Percentiles rank a stretch among this genome's conserved stretches.
These are phyloP conservation scores for Venustoraphidia nigricollis DNA, from an alignment of 2,888 invertebrate species.

Conservation along the genomic window DNA sequence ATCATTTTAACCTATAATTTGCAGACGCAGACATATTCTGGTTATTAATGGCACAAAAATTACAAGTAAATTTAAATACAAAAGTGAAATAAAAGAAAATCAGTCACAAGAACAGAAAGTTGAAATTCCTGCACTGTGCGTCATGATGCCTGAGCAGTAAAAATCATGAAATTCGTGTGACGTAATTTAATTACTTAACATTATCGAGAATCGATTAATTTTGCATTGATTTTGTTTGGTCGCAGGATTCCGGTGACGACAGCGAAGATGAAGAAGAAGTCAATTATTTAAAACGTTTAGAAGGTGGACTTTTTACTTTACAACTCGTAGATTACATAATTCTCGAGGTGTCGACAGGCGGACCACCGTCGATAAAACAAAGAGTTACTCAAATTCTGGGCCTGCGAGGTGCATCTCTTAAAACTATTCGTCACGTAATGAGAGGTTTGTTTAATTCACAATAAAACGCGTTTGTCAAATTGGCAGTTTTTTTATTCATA, in stretches of 20 bases:
- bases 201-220: too few relatives aligned
- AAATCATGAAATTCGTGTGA: too few relatives aligned
- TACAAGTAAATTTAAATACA: too few relatives aligned
- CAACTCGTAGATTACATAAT: conserved; percentile 87
- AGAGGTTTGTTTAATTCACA: conserved; percentile 42
- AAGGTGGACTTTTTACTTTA: conserved; percentile 89
- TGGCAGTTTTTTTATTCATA: conserved; percentile 1
- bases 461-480: neutral
- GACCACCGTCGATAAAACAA: conserved; percentile 60
- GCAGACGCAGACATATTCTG: too few relatives aligned
- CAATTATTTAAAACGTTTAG: conserved; percentile 75
- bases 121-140: too few relatives aligned
- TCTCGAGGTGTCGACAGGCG: conserved; percentile 61
- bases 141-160: too few relatives aligned
- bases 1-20: too few relatives aligned
- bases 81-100: too few relatives aligned
- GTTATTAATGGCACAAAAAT: too few relatives aligned
- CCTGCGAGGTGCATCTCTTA: conserved; percentile 77
- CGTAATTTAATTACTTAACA: too few relatives aligned
- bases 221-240: too few relatives aligned
- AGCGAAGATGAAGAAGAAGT: conserved; percentile 62
- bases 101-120: too few relatives aligned
- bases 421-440: conserved; percentile 87
- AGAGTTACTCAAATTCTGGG: conserved; percentile 79
- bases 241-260: neutral